Base-by-base conservation (phyloP, 1,140 invertebrate genomes). In the Gryllus bimaculatus region DNA sequence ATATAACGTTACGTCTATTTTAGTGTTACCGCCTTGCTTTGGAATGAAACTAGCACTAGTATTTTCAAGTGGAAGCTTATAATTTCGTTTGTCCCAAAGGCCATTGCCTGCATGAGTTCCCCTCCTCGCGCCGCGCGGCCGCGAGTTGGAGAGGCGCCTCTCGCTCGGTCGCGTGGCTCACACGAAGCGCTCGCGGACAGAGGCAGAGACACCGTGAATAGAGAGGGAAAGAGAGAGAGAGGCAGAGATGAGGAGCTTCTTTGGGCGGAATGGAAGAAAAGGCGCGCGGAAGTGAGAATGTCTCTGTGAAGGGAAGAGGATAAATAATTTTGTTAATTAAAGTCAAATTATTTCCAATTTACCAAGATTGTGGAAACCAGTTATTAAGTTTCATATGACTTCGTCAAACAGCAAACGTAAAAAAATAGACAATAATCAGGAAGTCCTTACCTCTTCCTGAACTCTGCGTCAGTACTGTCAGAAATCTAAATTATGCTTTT, bases 331-430 rank as follows among this genome's bases (percentile, higher is more conserved):
- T 77, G 47, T 48, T 77, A 77, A 77, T 77, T 77, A 49, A 77
- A 77, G 39, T 48, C 76, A 48, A 48, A 77, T 77, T n/a, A 77
- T 77, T 77, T 47, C 75, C 39, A 76, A 76, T 76, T 76, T 76
- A 48, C 75, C 47, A 39, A 47, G 76, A 77, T 77, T 39, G 15
- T 76, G 48, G 20, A 77, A 77, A 77, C 76, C 47, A 48, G 76
- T 77, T 49, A 77, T 77, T 48, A 77, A 49, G 47, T 48, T 77
- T 75, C n/a, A 75, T 66, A 66, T 66, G 54, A 66, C 54, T 66
- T 3, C 54, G 54, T 66, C 54, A 66, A 66, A 66, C 10, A 13
- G 54, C 54, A 66, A 13, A 10, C 54, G 54, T 66, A 66, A 66
- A 66, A 7, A 66, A 66, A 13, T 66, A 66, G 10, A 66, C 54